Evolutionary conservation across 1,140 invertebrate species (phyloP).

Genomic region (Drosophila bipectinata): DNA sequence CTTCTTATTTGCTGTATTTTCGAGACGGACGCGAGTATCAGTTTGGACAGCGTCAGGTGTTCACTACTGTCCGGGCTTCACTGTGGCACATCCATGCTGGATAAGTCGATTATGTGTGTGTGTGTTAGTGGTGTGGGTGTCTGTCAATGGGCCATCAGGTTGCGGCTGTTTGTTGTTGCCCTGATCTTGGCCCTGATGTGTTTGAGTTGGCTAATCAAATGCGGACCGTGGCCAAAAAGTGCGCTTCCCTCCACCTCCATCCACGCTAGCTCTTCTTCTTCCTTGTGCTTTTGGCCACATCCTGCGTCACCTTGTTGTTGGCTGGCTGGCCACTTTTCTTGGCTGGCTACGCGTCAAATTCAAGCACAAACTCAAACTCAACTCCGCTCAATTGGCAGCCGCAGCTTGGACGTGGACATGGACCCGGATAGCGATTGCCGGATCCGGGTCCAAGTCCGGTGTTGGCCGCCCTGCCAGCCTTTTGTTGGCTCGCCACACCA

Average conservation of each 20-base stretch:
- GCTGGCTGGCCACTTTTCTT: constrained; percentile 81
- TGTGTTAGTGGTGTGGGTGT: constrained; percentile 5
- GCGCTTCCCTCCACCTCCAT: constrained; percentile 37
- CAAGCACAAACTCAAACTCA: constrained; percentile 52
- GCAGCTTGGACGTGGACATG: constrained; percentile 30
- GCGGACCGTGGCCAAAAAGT: constrained; percentile 69
- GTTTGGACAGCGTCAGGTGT: constrained; percentile 30
- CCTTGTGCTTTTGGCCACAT: constrained; percentile 56
- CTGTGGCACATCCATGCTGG: constrained; percentile 24
- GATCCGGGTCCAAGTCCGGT: constrained; percentile 63
- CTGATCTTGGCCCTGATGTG: constrained; percentile 77
- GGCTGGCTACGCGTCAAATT: constrained; percentile 81
- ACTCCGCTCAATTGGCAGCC: constrained; percentile 61
- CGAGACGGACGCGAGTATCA: constrained; percentile 75
- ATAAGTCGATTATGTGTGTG: constrained; percentile 19
- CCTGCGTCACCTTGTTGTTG: constrained; percentile 67
- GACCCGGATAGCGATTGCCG: constrained; percentile 44
- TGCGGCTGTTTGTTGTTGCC: constrained; percentile 10
- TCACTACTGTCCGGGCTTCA: constrained; percentile 48
- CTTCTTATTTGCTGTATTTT: constrained; percentile 75
- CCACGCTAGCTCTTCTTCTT: constrained; percentile 8
- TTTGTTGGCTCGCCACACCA: constrained; percentile 82
- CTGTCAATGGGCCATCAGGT: constrained; percentile 63
- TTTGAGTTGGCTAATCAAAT: constrained; percentile 83
- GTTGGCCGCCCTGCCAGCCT: constrained; percentile 78